Percentiles rank a stretch among this genome's conserved stretches.
phyloP scores from a whole-genome alignment of 1,140 invertebrate species.

The Procambarus clarkii region DNA sequence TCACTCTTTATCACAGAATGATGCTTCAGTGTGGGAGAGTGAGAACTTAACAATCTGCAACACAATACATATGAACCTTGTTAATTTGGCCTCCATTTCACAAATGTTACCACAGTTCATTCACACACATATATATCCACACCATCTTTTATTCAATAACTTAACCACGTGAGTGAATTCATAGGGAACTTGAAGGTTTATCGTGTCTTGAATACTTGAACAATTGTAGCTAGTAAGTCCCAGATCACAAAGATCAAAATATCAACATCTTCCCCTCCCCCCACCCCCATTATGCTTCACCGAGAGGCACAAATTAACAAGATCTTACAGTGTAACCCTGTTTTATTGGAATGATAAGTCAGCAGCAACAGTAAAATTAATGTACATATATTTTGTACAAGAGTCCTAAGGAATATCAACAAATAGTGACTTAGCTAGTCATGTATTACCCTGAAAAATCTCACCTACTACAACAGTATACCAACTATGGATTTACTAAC shows the following conservation, averaged over 20 bases:
- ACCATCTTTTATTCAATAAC: neutral
- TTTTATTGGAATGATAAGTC: conserved; percentile 61
- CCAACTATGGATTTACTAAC: conserved; percentile 63
- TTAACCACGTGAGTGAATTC: neutral
- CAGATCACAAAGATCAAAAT: neutral
- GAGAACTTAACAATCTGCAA: conserved; percentile 65
- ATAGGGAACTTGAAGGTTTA: neutral
- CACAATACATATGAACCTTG: conserved; percentile 56
- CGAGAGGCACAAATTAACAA: conserved; percentile 56
- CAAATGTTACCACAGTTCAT: too few relatives aligned
- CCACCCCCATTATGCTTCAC: conserved; percentile 14
- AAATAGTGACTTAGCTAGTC: conserved; percentile 64
- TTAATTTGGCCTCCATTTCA: conserved; percentile 43
- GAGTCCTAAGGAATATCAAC: conserved; percentile 67
- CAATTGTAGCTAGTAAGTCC: neutral
- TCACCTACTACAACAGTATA: conserved; percentile 66
- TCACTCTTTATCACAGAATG: conserved; percentile 61
- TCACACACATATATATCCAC: neutral
- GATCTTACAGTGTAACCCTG: conserved; percentile 65
- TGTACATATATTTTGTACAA: conserved; percentile 63
- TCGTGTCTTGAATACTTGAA: neutral
- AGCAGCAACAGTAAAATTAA: conserved; percentile 68
- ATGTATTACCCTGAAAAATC: conserved; percentile 68
- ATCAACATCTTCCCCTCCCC: neutral
- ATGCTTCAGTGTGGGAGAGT: conserved; percentile 61